A percentile compares a stretch with the other conserved stretches of the same genome.
Conservation (phyloP, 2,113 vertebrate species). For the Myxocyprinus asiaticus region DNA sequence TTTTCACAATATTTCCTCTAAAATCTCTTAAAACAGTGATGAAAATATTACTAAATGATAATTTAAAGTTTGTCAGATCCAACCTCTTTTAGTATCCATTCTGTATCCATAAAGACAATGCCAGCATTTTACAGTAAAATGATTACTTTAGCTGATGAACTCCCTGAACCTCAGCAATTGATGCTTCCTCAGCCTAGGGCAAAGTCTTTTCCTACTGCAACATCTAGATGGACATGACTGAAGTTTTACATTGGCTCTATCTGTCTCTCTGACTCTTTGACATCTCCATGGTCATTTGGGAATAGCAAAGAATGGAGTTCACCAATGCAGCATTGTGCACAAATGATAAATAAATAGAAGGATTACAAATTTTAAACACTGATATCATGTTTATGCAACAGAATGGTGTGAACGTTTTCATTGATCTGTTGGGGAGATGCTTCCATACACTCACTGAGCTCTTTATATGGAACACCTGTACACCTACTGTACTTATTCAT, state of each 20-base stretch:
- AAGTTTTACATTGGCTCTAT: conserved; percentile 17
- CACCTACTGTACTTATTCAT: too few relatives aligned
- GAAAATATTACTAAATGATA: background rate
- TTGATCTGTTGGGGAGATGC: too few relatives aligned
- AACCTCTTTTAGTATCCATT: background rate
- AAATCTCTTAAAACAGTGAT: background rate
- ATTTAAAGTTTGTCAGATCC: conserved; percentile 10
- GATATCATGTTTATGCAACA: background rate
- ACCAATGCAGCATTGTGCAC: conserved; percentile 56
- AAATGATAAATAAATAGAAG: conserved; percentile 40
- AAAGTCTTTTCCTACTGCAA: conserved; percentile 4
- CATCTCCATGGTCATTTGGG: conserved; percentile 61
- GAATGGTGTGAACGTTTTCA: background rate
- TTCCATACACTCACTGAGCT: too few relatives aligned
- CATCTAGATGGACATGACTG: conserved; percentile 15
- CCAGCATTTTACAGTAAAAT: conserved; percentile 13
- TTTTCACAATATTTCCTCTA: conserved; percentile 11
- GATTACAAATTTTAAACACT: conserved; percentile 32
- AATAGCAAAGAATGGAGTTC: conserved; percentile 60
- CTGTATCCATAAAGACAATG: background rate
- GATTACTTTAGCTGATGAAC: conserved; percentile 9
- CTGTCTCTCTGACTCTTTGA: background rate
- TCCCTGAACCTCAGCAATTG: conserved; percentile 7
- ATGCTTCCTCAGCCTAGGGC: background rate
- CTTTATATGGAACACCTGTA: too few relatives aligned